Evolutionary conservation across 2,113 vertebrate species (phyloP).

Genomic region (Chionis minor): DNA sequence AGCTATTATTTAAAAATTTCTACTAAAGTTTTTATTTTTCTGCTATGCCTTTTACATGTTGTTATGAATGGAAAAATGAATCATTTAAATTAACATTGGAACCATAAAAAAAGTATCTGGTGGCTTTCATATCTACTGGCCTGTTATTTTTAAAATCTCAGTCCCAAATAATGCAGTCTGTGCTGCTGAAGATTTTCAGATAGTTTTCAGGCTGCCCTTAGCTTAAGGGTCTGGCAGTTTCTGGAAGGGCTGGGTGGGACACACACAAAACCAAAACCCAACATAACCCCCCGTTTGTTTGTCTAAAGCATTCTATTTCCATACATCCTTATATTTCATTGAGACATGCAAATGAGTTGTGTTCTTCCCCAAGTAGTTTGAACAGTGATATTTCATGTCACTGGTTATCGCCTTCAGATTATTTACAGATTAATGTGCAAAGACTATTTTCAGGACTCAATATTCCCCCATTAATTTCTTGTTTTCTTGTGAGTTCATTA

Average conservation of each 20-base stretch:
- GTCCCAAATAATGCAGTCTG: neutral
- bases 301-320: neutral
- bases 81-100: neutral
- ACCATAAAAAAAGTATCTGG: accelerated
- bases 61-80: neutral
- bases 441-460: neutral
- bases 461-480: neutral
- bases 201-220: neutral
- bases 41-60: neutral
- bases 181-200: neutral
- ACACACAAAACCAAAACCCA: neutral
- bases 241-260: neutral
- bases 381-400: neutral
- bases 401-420: neutral
- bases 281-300: neutral
- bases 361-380: neutral
- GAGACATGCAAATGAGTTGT: neutral
- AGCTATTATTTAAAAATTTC: neutral
- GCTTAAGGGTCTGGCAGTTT: neutral
- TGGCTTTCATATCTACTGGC: neutral
- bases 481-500: neutral
- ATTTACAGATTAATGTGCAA: neutral
- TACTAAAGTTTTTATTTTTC: neutral
- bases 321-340: neutral
- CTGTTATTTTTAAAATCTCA: neutral